Base-by-base conservation (phyloP, 2,113 vertebrate species). In the Vimba vimba region DNA sequence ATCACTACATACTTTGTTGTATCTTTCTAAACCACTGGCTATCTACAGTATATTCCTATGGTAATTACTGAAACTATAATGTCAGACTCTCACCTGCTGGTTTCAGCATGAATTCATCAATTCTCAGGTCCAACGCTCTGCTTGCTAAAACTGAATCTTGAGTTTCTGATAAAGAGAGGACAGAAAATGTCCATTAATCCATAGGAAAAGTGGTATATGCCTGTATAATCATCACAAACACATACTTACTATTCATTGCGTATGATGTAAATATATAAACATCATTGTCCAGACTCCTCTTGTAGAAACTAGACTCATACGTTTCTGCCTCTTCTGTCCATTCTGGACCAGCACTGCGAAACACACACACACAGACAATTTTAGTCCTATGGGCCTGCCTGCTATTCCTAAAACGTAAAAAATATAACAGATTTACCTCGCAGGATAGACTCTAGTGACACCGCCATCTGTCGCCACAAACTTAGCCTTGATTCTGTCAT, bases 391-490 rank as follows among this genome's bases (percentile, higher is more conserved):
- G 7, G 17, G 23, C 23, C 76, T 23, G 43, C 19, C 19, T 74
- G 55, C 19, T 43, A 60, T 62, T 86, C 25, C 17, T 45, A 19
- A 39, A 83, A 23, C 15, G 33, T 55, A 74, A 30, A 69, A 47
- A 27, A 68, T 83, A 77, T 60, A 86, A 47, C 69, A 62, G 93
- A 43, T 43, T 9, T 96, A 99, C 98, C 96, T 97, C 94, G 95
- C 96, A 0, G 98, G 98, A 91, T 94, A 99, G 76, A 99, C 96
- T 91, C 98, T 94, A 60, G 98, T 99, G 91, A 99, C 96, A 83
- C 98, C 98, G 89, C 98, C 98, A 88, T 99, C 98, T 19, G 98
- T 99, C 90, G 96, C 95, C 86, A 99, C 97, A 93, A 98, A 99
- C 84, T 95, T 95, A 60, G 97, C 97, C 86, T 92, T 90, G 90